A percentile compares a stretch with the other conserved stretches of the same genome.
phyloP scores from a whole-genome alignment of 2,888 invertebrate genomes.

The Amiota minor region DNA sequence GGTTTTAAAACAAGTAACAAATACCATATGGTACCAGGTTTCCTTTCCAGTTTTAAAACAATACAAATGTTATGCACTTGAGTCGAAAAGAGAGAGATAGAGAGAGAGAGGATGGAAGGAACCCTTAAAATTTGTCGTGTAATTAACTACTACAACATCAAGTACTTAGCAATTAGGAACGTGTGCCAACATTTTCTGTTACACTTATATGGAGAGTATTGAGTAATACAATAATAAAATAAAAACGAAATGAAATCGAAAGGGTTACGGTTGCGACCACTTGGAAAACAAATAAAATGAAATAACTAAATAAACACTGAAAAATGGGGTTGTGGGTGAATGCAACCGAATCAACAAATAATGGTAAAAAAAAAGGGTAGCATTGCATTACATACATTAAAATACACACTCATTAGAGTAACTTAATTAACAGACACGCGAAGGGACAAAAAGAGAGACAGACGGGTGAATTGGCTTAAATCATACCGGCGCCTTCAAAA shows the following conservation, averaged over 20 bases:
- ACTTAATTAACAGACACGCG: constrained; percentile 41
- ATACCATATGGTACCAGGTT: constrained; percentile 39
- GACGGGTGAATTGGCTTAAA: background rate
- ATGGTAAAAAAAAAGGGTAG: constrained; percentile 38
- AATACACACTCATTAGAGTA: constrained; percentile 38
- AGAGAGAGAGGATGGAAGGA: background rate
- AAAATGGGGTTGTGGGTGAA: background rate
- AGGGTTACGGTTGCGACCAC: constrained; percentile 46
- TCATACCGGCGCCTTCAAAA: constrained; percentile 12
- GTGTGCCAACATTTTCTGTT: constrained; percentile 43
- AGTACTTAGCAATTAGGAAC: constrained; percentile 48
- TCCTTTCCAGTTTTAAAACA: constrained; percentile 50
- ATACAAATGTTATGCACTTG: constrained; percentile 32
- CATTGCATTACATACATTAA: constrained; percentile 32
- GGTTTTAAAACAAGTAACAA: constrained; percentile 28
- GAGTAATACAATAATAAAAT: too few species aligned
- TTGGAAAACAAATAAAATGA: constrained; percentile 60
- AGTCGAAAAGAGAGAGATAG: too few species aligned
- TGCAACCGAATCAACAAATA: constrained; percentile 7
- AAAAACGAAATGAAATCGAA: background rate
- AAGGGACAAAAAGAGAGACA: background rate
- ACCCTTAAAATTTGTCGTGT: constrained; percentile 41
- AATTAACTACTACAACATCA: constrained; percentile 50
- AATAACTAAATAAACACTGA: constrained; percentile 53
- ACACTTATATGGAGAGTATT: too few species aligned